These are phyloP conservation scores for Drosophila tsacasi DNA, from an alignment of 1,140 invertebrate species.

Conservation along the genomic window DNA sequence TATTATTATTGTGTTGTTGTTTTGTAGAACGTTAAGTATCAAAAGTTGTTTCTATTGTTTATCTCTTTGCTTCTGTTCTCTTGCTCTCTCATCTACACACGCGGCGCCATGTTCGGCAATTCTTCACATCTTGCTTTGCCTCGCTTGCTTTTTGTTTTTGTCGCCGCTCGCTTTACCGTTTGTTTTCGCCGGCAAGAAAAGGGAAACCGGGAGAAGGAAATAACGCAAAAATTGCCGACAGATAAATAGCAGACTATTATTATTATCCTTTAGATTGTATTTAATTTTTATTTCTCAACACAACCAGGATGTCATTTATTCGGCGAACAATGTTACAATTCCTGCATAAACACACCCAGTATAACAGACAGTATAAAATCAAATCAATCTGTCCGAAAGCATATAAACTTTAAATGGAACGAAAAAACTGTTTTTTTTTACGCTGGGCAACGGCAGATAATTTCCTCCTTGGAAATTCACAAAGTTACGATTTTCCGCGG, in stretches of 20 bases:
- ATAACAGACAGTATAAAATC: constrained; percentile 48
- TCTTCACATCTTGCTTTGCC: constrained; percentile 48
- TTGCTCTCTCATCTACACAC: constrained; percentile 42
- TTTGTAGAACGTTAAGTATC: constrained; percentile 48
- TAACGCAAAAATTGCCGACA: background rate
- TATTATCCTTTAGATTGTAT: constrained; percentile 25
- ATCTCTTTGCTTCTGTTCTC: constrained; percentile 12
- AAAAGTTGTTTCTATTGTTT: constrained; percentile 42
- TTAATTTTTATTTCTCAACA: constrained; percentile 15
- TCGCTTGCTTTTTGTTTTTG: constrained; percentile 26
- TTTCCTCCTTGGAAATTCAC: constrained; percentile 3
- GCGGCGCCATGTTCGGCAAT: constrained; percentile 52
- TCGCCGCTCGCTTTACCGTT: constrained; percentile 22
- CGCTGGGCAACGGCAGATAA: background rate
- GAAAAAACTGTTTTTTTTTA: background rate
- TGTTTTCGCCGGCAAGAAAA: constrained; percentile 41
- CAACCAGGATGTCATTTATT: constrained; percentile 3
- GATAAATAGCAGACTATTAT: background rate
- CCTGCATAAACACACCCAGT: background rate
- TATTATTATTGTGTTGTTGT: constrained; percentile 10
- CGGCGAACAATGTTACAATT: background rate
- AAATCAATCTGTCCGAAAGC: constrained; percentile 71
- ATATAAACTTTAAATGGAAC: constrained; percentile 42
- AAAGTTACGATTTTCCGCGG: constrained; percentile 1
- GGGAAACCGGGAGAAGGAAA: constrained; percentile 24